Conservation (phyloP, 1,140 invertebrate species). For the Drosophila nigrodunni region DNA sequence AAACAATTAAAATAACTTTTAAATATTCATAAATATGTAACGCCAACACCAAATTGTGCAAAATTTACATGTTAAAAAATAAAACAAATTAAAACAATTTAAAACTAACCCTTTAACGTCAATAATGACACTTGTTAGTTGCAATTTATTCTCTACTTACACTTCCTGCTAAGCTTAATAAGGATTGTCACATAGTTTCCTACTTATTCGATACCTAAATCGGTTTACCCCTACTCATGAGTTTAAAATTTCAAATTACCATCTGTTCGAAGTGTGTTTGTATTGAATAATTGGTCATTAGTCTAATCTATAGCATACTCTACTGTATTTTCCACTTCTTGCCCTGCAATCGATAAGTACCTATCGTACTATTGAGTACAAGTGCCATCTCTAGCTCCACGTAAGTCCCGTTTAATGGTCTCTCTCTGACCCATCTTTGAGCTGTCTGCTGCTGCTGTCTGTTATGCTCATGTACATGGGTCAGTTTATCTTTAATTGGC, state of each 20-base stretch:
- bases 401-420: slow-evolving; percentile 5
- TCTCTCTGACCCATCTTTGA: not conserved
- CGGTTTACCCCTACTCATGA: no score
- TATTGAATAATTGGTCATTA: no score
- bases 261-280: no score
- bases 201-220: no score
- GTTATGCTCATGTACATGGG: slow-evolving; percentile 29
- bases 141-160: not conserved
- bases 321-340: no score
- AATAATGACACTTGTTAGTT: not conserved
- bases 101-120: not conserved
- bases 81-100: not conserved
- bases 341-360: no score
- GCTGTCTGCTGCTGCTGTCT: slow-evolving; percentile 4
- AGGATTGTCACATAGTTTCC: no score
- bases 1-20: slow-evolving; percentile 1
- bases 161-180: no score
- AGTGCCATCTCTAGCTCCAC: not conserved
- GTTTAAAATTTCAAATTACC: no score
- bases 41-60: slow-evolving; percentile 14
- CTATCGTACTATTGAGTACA: not conserved
- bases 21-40: not conserved
- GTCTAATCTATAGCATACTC: no score
- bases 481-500: slow-evolving; percentile 76
- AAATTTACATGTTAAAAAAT: not conserved